Percentiles rank a stretch among this genome's conserved stretches.
These are phyloP conservation scores for Myotis yumanensis DNA, from an alignment of 2,113 vertebrate species.

Conservation along the genomic window DNA sequence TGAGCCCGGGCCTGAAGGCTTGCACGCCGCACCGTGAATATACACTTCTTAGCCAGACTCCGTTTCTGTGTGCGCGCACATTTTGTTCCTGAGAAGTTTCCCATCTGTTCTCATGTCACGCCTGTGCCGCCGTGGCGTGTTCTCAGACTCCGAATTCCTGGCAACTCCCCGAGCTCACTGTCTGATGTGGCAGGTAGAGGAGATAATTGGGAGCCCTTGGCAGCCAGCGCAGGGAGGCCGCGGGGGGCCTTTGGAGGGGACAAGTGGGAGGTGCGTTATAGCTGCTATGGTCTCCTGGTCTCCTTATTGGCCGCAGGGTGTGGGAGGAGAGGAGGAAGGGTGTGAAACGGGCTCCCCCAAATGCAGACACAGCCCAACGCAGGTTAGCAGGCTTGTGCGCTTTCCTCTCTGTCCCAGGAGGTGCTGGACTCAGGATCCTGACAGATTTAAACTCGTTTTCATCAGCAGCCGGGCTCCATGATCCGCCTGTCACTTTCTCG, in stretches of 20 bases:
- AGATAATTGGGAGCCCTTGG: conserved; percentile 78
- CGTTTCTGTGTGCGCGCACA: conserved; percentile 78
- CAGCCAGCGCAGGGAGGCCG: conserved; percentile 42
- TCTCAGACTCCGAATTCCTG: conserved; percentile 82
- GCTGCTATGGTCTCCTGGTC: conserved; percentile 64
- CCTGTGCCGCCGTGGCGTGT: conserved; percentile 81
- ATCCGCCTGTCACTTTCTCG: conserved; percentile 83
- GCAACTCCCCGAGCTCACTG: conserved; percentile 74
- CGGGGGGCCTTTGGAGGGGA: conserved; percentile 48
- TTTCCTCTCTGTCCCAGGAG: conserved; percentile 24
- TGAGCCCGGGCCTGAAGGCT: conserved; percentile 84
- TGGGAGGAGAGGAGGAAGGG: conserved; percentile 64
- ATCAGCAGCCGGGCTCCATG: conserved; percentile 62
- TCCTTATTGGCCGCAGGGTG: conserved; percentile 73
- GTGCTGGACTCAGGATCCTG: conserved; percentile 80
- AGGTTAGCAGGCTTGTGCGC: conserved; percentile 72
- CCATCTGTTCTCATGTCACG: conserved; percentile 85
- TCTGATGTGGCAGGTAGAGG: conserved; percentile 80
- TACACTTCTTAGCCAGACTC: conserved; percentile 85
- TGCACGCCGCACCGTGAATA: conserved; percentile 85
- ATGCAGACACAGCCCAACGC: conserved; percentile 72
- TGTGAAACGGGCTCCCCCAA: conserved; percentile 64
- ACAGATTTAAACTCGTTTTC: conserved; percentile 78
- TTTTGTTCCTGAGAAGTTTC: conserved; percentile 86
- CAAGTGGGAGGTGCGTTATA: conserved; percentile 56